Base-by-base conservation (phyloP, 2,797 vertebrate genomes). In the Sciurus carolinensis region DNA sequence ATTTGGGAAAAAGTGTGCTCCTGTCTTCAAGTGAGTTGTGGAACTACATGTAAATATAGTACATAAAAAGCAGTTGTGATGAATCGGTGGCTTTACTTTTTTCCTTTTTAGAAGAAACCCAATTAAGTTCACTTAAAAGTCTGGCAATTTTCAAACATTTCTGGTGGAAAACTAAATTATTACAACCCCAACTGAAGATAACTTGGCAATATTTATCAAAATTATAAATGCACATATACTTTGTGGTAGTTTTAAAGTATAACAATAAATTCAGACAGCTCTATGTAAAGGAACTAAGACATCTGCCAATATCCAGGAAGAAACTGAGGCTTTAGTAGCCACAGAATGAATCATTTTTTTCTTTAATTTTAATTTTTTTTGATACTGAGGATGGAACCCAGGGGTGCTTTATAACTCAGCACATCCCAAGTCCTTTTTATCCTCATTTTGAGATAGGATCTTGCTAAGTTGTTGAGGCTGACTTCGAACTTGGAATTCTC, bases 81-180 rank as follows among this genome's bases (percentile, higher is more conserved):
- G 47, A 94, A 79, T 1, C 59, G 30, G 50, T 91, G 57, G 82
- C 14, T 79, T 77, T 52, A 72, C 90, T 87, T 79, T 79, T 62
- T 64, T 93, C 62, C 62, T 69, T 90, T 84, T 39, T 87, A 66
- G 30, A n/a, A 80, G n/a, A 91, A 91, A 81, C 30, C 30, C 93
- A 87, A 83, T 77, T 82, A 87, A 91, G 15, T 85, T 80, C 50
- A 85, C 36, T 87, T 92, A 62, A 75, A 90, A 69, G 50, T 91
- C 72, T 88, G 28, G 52, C 72, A 90, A 87, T 57, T 93, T 54
- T 77, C 47, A 75, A 42, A 73, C 33, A 85, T n/a, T 93, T 72
- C 72, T 71, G 52, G 20, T 86, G 17, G 9, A 30, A 95, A 39
- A 85, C 39, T 95, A 82, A 83, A 72, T 66, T 64, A 94, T 42